These are phyloP conservation scores for Spermophilus dauricus DNA, from an alignment of 2,113 vertebrate genomes.

Conservation along the genomic window DNA sequence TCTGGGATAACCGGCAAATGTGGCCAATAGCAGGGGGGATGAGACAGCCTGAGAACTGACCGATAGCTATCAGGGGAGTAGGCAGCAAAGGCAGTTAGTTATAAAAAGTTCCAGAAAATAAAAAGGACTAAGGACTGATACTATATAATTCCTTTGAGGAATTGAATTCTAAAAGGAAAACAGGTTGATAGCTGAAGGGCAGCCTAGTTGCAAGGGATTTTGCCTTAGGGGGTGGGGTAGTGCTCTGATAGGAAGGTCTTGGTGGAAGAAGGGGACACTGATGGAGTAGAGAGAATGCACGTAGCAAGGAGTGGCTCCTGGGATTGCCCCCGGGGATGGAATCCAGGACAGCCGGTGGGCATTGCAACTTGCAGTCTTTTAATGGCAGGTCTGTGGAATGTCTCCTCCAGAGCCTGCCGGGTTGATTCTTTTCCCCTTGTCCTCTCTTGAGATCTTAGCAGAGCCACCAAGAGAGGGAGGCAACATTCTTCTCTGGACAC, in stretches of 20 bases:
- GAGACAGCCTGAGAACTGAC: not conserved
- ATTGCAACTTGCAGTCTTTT: not conserved
- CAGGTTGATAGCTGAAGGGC: not conserved
- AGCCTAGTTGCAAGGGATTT: not conserved
- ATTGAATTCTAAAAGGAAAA: constrained; percentile 35
- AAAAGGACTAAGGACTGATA: not conserved
- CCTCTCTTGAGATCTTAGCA: not conserved
- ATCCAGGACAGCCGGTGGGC: not conserved
- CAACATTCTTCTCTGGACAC: not conserved
- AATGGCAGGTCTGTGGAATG: not conserved
- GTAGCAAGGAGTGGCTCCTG: fast-evolving
- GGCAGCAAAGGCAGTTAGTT: not conserved
- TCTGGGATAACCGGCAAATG: not conserved
- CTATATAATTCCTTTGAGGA: not conserved
- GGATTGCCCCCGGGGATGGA: fast-evolving
- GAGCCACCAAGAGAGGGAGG: not conserved
- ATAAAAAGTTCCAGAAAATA: not conserved
- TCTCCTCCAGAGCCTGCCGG: not conserved
- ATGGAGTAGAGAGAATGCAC: too few relatives aligned
- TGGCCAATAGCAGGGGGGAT: not conserved
- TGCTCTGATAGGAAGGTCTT: not conserved
- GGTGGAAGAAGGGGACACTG: too few relatives aligned
- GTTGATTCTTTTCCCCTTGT: not conserved
- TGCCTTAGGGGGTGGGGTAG: not conserved
- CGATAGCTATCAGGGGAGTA: not conserved